Evolutionary conservation across 2,113 vertebrate species (phyloP).

Genomic region (Eira barbara): DNA sequence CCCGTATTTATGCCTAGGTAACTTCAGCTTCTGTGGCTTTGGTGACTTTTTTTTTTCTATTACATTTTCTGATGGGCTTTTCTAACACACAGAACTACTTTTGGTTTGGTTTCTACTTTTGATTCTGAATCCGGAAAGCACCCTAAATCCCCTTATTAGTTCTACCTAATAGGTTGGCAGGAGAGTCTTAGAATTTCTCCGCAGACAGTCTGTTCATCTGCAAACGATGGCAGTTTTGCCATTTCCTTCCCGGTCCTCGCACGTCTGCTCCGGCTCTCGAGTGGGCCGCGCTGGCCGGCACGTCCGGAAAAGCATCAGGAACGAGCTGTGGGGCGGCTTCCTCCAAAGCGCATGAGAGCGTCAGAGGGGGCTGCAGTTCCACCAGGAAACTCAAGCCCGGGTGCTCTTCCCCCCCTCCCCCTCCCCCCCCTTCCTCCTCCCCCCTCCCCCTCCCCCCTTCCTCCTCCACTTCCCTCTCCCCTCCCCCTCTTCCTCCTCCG

Average conservation of each 20-base stretch:
- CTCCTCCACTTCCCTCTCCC: too few species aligned
- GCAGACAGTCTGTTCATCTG: neutral
- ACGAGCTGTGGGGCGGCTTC: fast-evolving
- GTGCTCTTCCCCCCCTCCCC: neutral
- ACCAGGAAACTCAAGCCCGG: fast-evolving
- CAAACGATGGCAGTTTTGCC: neutral
- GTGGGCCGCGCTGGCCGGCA: neutral
- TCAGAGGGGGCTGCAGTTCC: fast-evolving
- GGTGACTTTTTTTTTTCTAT: neutral
- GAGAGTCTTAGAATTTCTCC: neutral
- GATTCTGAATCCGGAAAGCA: neutral
- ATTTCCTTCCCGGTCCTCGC: neutral
- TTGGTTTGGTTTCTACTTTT: too few species aligned
- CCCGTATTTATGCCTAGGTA: neutral
- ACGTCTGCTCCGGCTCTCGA: neutral
- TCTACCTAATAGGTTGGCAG: neutral
- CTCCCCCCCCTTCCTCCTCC: neutral
- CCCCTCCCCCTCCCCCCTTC: neutral
- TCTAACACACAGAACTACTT: neutral
- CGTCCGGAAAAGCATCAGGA: neutral
- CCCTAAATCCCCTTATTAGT: too few species aligned
- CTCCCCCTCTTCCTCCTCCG: neutral
- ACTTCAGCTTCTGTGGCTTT: neutral
- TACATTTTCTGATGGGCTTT: neutral
- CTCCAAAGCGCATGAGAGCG: neutral